Evolutionary conservation across 2,888 invertebrate genomes (phyloP), one percentile per base, ranked within the genome.

Genomic region (Calameuta pallipes): DNA sequence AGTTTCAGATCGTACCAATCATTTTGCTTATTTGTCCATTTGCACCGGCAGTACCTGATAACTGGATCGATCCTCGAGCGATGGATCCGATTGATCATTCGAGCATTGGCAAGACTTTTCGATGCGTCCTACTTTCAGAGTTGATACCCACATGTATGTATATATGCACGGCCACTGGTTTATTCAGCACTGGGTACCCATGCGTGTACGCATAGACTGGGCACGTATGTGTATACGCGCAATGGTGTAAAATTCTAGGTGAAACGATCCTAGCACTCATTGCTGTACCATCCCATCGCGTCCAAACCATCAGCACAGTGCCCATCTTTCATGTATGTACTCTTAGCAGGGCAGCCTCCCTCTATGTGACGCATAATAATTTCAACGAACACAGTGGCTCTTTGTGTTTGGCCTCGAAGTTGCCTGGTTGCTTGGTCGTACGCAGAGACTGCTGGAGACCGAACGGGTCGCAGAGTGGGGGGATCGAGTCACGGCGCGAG

Each of bases 341-440:
- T 56, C 56, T 56, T 56, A 56, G 9, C 56, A 56, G 56, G 56
- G 56, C 56, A 56, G 56, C 23, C 56, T 56, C 56, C 56, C 56
- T 56, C 56, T 56, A 56, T 56, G 15, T 23, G 73, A 73, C 78
- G 78, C 78, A 75, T 78, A 78, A 75, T 78, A 78, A 78, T 75
- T 75, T 76, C 75, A 78, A 75, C 41, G 76, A 75, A 76, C 78
- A 78, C 37, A 73, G 76, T 76, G 70, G 78, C 70, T 78, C 78
- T 78, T 78, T 78, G 78, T 78, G 78, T 76, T 75, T 33, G 75
- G 69, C 30, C 71, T 74, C 70, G 71, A 71, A 56, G 56, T 36
- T 77, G 41, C 73, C 68, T 23, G 68, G 31, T 34, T 34, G 9
- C 73, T 31, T 69, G 23, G 9, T 9, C 56, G 23, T 56, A 56